phyloP scores from a whole-genome alignment of 2,888 invertebrate genomes.

The Temnothorax rugatulus region DNA sequence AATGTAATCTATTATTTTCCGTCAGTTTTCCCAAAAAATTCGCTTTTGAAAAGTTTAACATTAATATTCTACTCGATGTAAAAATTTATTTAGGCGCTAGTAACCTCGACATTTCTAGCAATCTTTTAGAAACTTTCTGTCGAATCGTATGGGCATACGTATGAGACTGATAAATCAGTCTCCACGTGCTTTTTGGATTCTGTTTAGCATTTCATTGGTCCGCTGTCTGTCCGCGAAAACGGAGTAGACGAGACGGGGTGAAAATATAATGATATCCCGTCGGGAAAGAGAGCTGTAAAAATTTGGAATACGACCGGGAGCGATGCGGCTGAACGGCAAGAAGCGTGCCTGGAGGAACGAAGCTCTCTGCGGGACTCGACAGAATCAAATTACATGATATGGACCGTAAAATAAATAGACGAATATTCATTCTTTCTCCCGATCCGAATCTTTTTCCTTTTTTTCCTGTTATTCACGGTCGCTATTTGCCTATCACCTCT shows the following conservation, averaged over 20 bases:
- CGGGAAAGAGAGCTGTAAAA: constrained; percentile 33
- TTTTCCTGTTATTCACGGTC: not conserved
- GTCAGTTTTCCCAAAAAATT: not conserved
- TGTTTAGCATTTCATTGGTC: not conserved
- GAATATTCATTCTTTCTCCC: constrained; percentile 68
- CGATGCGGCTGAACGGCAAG: constrained; percentile 39
- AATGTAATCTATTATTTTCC: constrained; percentile 6
- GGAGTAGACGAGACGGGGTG: not conserved
- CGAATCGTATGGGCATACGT: not conserved
- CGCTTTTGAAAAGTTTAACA: constrained; percentile 4
- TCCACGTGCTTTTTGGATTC: constrained; percentile 2
- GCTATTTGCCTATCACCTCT: constrained; percentile 12
- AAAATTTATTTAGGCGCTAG: not conserved
- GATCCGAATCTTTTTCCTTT: not conserved
- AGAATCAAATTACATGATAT: constrained; percentile 77
- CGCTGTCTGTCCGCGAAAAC: not conserved
- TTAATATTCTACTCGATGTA: not conserved
- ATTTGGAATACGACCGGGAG: constrained; percentile 42
- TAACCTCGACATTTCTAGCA: not conserved
- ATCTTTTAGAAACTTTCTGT: not conserved
- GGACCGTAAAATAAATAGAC: constrained; percentile 75
- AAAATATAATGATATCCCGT: constrained; percentile 23
- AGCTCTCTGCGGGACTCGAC: constrained; percentile 46
- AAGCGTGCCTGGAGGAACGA: constrained; percentile 46
- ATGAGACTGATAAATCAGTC: not conserved